phyloP scores from a whole-genome alignment of 2,797 vertebrate species.

The Nannoperca australis region DNA sequence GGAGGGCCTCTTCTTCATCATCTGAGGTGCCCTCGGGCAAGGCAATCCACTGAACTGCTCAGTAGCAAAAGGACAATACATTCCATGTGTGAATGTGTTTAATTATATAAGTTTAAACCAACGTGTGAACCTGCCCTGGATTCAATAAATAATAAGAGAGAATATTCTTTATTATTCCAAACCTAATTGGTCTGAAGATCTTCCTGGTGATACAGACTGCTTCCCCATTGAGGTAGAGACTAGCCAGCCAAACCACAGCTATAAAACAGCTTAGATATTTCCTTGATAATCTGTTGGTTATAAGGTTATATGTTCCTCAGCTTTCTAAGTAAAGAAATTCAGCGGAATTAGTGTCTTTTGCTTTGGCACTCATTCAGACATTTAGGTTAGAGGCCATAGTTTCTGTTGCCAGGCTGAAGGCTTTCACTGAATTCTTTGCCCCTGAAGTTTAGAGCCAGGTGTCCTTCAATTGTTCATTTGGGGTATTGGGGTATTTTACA shows the following conservation, averaged over 20 bases:
- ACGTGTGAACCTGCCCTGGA: neutral
- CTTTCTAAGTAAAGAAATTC: no score
- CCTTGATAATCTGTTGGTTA: neutral
- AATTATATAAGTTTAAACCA: neutral
- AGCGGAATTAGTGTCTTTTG: neutral
- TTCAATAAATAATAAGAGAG: neutral
- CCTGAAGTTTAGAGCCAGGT: neutral
- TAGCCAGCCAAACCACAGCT: neutral
- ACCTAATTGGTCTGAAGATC: neutral
- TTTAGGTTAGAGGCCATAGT: neutral
- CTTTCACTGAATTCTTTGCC: slow-evolving; percentile 2
- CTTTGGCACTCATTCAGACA: neutral
- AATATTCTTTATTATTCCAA: neutral
- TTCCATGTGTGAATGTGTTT: neutral
- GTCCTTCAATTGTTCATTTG: neutral
- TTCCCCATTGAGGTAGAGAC: neutral
- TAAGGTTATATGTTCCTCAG: neutral
- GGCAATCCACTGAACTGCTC: neutral
- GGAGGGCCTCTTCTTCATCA: neutral
- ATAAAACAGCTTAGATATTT: neutral
- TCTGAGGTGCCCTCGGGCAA: neutral
- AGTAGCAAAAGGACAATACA: neutral
- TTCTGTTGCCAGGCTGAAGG: neutral
- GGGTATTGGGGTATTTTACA: neutral
- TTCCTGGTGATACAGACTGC: neutral